These are phyloP conservation scores for Chondrosia reniformis DNA, from an alignment of 37 sponge, comb jelly and placozoan genomes.

Conservation along the genomic window DNA sequence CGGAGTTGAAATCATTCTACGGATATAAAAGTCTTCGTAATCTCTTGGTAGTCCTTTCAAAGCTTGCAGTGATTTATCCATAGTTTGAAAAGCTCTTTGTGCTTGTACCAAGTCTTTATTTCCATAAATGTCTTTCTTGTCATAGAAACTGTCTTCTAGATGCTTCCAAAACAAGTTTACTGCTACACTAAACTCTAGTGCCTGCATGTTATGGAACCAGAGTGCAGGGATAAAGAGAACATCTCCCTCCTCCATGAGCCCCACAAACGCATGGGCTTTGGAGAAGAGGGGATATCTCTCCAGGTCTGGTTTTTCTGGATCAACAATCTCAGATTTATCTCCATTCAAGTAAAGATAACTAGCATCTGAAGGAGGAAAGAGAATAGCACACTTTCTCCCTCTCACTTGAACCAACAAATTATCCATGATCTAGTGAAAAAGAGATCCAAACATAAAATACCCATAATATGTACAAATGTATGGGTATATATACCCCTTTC, in stretches of 20 bases:
- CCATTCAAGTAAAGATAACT: slow-evolving; percentile 71
- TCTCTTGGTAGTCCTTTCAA: slow-evolving; percentile 77
- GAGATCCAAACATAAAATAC: too few relatives aligned
- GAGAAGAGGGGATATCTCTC: slow-evolving; percentile 63
- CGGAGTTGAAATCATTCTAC: slow-evolving; percentile 36
- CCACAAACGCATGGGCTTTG: slow-evolving; percentile 40
- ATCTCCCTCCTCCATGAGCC: slow-evolving; percentile 71
- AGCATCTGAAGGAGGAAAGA: slow-evolving; percentile 74
- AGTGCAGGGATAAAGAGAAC: slow-evolving; percentile 92
- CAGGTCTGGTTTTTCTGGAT: slow-evolving; percentile 78
- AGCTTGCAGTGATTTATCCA: slow-evolving; percentile 65
- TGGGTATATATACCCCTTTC: too few relatives aligned
- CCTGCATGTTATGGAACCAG: slow-evolving; percentile 90
- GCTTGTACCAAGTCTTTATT: slow-evolving; percentile 82
- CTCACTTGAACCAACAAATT: slow-evolving; percentile 86
- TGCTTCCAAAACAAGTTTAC: slow-evolving; percentile 91
- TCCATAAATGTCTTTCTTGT: slow-evolving; percentile 78
- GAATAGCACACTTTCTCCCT: slow-evolving; percentile 73
- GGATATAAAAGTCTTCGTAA: slow-evolving; percentile 77
- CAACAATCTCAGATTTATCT: slow-evolving; percentile 81
- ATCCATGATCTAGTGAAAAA: slow-evolving; percentile 99
- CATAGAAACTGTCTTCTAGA: slow-evolving; percentile 61
- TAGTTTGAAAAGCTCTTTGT: slow-evolving; percentile 66
- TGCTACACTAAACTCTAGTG: slow-evolving; percentile 80
- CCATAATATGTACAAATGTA: too few relatives aligned